Percentiles rank a stretch among this genome's conserved stretches.
phyloP scores from a whole-genome alignment of 2,113 vertebrate species.

The Lanius collurio region DNA sequence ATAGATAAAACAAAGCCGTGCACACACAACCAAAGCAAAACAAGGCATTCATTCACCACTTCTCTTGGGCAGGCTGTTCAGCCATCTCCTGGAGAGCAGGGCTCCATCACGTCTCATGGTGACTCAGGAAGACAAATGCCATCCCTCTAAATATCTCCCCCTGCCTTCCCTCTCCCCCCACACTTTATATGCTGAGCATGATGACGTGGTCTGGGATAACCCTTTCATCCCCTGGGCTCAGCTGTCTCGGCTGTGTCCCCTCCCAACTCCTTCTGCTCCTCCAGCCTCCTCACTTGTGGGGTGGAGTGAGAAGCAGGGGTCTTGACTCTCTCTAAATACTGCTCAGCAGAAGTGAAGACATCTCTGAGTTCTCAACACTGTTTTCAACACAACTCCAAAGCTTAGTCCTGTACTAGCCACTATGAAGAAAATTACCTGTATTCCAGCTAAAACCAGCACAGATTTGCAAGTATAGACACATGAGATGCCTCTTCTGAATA shows the following conservation, averaged over 20 bases:
- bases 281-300: background rate
- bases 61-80: background rate
- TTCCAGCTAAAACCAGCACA: background rate
- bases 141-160: accelerated
- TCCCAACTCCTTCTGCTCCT: background rate
- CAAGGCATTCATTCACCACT: background rate
- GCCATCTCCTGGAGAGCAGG: background rate
- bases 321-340: background rate
- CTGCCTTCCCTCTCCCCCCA: background rate
- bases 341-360: background rate
- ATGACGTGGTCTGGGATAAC: accelerated
- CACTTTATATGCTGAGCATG: background rate
- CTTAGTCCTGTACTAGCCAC: background rate
- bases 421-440: background rate
- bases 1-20: background rate
- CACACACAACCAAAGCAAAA: accelerated
- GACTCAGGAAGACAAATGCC: background rate
- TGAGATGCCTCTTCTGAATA: background rate
- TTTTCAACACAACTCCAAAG: background rate
- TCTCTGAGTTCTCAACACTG: background rate
- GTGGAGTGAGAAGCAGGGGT: background rate
- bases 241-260: background rate
- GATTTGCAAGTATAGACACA: background rate
- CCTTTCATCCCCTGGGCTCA: background rate
- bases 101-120: accelerated